phyloP scores from a whole-genome alignment of 2,888 invertebrate species.

The Chloroclystis v-ata region DNA sequence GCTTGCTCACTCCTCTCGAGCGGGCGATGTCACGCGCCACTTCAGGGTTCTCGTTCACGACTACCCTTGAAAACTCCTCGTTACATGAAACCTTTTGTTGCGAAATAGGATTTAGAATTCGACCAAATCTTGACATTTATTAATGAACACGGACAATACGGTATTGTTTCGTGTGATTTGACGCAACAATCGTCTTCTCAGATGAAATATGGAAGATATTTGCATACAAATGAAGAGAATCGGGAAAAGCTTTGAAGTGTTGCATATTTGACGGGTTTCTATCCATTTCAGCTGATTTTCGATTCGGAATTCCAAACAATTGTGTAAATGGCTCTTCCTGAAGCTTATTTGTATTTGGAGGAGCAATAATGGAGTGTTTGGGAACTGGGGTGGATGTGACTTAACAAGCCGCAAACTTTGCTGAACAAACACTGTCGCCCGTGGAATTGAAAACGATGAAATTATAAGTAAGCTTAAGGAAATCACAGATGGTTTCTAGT shows the following conservation, averaged over 20 bases:
- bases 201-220: slow-evolving; percentile 43
- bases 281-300: slow-evolving; percentile 26
- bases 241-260: slow-evolving; percentile 32
- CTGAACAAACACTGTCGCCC: slow-evolving; percentile 43
- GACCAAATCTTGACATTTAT: slow-evolving; percentile 46
- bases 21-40: slow-evolving; percentile 42
- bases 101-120: slow-evolving; percentile 31
- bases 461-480: slow-evolving; percentile 44
- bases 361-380: slow-evolving; percentile 35
- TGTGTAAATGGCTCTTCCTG: slow-evolving; percentile 1
- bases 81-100: slow-evolving; percentile 42
- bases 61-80: slow-evolving; percentile 34
- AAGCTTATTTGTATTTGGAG: slow-evolving; percentile 9
- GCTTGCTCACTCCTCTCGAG: slow-evolving; percentile 34
- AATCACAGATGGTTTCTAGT: slow-evolving; percentile 34
- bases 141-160: slow-evolving; percentile 43
- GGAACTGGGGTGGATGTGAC: slow-evolving; percentile 32
- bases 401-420: slow-evolving; percentile 43
- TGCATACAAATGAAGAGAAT: slow-evolving; percentile 41
- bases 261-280: slow-evolving; percentile 38
- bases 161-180: slow-evolving; percentile 44
- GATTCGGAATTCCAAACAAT: background rate
- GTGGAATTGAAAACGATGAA: slow-evolving; percentile 39
- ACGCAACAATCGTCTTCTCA: slow-evolving; percentile 31
- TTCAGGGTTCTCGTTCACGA: slow-evolving; percentile 37